phyloP scores from a whole-genome alignment of 2,888 invertebrate genomes.

The Agriopis marginaria region DNA sequence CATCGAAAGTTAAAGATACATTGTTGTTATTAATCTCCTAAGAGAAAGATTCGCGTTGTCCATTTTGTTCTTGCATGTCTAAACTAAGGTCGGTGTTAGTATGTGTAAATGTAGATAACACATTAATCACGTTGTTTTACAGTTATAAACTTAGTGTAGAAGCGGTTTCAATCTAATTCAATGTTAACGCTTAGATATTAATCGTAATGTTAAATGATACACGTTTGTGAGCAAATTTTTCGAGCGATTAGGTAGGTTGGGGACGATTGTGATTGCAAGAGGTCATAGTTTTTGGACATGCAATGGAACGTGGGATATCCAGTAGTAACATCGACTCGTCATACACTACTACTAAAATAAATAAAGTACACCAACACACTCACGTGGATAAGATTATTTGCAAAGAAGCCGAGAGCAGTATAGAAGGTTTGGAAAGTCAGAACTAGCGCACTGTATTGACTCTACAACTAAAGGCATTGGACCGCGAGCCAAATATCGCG shows the following conservation, averaged over 20 bases:
- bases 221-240: slow-evolving; percentile 75
- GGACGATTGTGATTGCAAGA: slow-evolving; percentile 33
- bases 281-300: slow-evolving; percentile 37
- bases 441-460: background rate
- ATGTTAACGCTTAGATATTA: slow-evolving; percentile 80
- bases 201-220: slow-evolving; percentile 64
- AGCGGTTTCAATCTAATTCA: slow-evolving; percentile 71
- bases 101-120: slow-evolving; percentile 71
- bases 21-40: slow-evolving; percentile 57
- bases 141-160: slow-evolving; percentile 64
- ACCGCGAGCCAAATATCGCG: background rate
- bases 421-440: slow-evolving; percentile 49
- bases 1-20: slow-evolving; percentile 73
- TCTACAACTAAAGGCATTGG: background rate
- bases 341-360: slow-evolving; percentile 8
- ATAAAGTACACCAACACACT: slow-evolving; percentile 26
- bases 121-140: slow-evolving; percentile 61
- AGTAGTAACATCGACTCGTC: background rate
- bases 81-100: slow-evolving; percentile 80
- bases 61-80: slow-evolving; percentile 78
- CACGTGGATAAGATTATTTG: slow-evolving; percentile 29
- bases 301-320: slow-evolving; percentile 23
- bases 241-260: slow-evolving; percentile 71
- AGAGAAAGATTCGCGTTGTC: slow-evolving; percentile 53
- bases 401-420: slow-evolving; percentile 18